Conservation (phyloP, 2,113 vertebrate species). For the Leiothrix lutea region DNA sequence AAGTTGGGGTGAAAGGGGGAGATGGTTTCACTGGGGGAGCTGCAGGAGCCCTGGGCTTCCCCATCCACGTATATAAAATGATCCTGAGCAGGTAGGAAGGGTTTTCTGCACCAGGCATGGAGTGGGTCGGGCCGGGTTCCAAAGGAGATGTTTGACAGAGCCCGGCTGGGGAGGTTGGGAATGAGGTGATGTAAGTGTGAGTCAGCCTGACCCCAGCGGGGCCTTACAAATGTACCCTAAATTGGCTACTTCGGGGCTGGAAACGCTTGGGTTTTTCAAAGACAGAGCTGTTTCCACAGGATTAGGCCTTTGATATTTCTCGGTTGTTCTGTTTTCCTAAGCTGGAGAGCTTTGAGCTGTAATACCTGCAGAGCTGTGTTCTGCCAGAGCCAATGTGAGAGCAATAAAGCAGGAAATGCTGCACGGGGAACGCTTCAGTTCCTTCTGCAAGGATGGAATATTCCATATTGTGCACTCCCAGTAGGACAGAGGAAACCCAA, state of each 20-base stretch:
- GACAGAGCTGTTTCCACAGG: not conserved
- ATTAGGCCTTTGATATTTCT: not conserved
- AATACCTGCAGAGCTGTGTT: not conserved
- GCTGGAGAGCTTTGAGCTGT: not conserved
- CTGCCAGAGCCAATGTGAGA: not conserved
- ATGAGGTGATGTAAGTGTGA: not conserved
- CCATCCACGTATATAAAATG: not conserved
- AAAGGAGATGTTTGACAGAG: not conserved
- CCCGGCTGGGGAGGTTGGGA: not conserved
- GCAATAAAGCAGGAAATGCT: not conserved
- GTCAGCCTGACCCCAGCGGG: not conserved
- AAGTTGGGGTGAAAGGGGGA: not conserved
- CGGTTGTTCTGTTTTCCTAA: not conserved
- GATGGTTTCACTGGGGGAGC: not conserved
- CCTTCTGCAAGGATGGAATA: not conserved
- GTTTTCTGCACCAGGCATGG: not conserved
- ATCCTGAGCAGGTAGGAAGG: not conserved
- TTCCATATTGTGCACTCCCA: not conserved
- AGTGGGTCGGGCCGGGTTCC: not conserved
- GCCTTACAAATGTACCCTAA: not conserved
- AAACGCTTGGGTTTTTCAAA: not conserved
- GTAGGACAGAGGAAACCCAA: not conserved
- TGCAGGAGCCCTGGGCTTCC: not conserved
- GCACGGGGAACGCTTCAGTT: not conserved
- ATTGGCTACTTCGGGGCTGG: not conserved